phyloP scores from a whole-genome alignment of 2,113 vertebrate species.

The Octodon degus region DNA sequence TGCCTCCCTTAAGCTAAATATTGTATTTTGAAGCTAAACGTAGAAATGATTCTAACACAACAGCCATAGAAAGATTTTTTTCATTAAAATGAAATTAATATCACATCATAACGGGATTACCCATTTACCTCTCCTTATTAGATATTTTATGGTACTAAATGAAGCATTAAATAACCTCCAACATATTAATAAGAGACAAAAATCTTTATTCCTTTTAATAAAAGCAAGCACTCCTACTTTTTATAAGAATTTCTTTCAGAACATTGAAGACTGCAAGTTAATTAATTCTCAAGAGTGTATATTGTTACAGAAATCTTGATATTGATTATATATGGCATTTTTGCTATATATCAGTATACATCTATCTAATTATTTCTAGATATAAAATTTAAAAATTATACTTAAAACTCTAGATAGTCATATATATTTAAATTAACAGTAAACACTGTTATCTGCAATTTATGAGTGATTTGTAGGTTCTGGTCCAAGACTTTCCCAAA shows the following conservation, averaged over 20 bases:
- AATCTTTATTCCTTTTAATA: neutral
- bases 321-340: neutral
- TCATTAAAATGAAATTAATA: constrained; percentile 25
- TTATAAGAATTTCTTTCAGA: constrained; percentile 23
- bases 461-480: neutral
- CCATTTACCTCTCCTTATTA: neutral
- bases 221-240: neutral
- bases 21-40: constrained; percentile 1
- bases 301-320: neutral
- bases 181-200: neutral
- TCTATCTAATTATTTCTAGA: neutral
- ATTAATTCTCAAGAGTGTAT: constrained; percentile 19
- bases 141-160: neutral
- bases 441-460: neutral
- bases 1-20: neutral
- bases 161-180: neutral
- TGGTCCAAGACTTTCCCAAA: constrained; percentile 44
- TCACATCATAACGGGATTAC: neutral
- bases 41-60: constrained; percentile 36
- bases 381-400: constrained; percentile 1
- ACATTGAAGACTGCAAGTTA: neutral
- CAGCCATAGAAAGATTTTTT: neutral
- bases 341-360: neutral
- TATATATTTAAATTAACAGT: constrained; percentile 6
- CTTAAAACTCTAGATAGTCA: neutral